Evolutionary conservation across 92 coral and sea anemone species (phyloP).

Genomic region (Porites rus): DNA sequence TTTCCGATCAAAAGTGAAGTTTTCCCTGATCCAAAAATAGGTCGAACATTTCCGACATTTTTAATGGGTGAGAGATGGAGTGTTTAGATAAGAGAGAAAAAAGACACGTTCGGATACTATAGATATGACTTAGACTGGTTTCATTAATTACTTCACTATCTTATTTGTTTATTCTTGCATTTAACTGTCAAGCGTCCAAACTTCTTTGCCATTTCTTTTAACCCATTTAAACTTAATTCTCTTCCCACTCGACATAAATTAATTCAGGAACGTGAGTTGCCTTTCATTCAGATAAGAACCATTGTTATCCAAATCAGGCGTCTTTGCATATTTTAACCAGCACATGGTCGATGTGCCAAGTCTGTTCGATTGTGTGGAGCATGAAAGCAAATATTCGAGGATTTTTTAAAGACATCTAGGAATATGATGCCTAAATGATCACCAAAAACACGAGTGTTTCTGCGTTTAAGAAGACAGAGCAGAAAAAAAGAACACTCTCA

Average conservation of each 20-base stretch:
- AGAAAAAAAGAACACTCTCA: not conserved
- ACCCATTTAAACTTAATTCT: not conserved
- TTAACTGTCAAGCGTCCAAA: slow-evolving; percentile 1
- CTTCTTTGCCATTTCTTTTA: not conserved
- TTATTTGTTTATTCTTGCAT: not conserved
- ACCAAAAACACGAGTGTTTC: not conserved
- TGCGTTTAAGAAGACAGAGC: not conserved
- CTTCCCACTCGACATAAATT: not conserved
- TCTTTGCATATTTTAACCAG: slow-evolving; percentile 47
- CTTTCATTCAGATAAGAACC: slow-evolving; percentile 23
- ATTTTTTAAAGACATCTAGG: slow-evolving; percentile 26
- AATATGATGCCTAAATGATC: slow-evolving; percentile 24
- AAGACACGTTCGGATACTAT: not conserved
- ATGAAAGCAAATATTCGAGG: slow-evolving; percentile 18
- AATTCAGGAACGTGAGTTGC: slow-evolving; percentile 28
- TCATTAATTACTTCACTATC: too few species aligned
- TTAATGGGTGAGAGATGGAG: too few species aligned
- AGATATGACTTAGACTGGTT: not conserved
- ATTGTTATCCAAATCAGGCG: slow-evolving; percentile 48
- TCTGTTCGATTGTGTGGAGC: not conserved
- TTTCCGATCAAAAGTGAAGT: too few species aligned
- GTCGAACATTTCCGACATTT: too few species aligned
- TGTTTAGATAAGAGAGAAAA: too few species aligned
- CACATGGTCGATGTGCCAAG: slow-evolving; percentile 31
- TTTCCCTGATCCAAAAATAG: too few species aligned